A percentile compares a stretch with the other conserved stretches of the same genome.
phyloP scores from a whole-genome alignment of 1,140 invertebrate genomes.

The Agraylea sexmaculata region DNA sequence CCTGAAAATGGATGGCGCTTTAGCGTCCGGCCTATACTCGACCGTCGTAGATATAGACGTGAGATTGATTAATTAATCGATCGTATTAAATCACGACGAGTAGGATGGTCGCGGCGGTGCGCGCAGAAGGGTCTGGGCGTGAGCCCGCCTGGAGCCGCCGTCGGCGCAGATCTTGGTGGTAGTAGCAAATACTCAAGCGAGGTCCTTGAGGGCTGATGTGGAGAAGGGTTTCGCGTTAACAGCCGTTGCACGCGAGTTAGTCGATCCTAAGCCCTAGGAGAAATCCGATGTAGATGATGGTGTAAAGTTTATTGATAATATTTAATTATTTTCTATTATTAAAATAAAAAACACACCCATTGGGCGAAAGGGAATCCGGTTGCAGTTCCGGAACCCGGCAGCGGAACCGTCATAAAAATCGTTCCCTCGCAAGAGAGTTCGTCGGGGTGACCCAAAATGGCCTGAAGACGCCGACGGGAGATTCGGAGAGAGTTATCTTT shows the following conservation, averaged over 20 bases:
- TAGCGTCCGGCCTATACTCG: no score
- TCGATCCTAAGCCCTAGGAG: conserved; percentile 67
- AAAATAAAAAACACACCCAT: conserved; percentile 35
- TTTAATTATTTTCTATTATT: no score
- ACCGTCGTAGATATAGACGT: no score
- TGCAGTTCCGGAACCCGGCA: conserved; percentile 62
- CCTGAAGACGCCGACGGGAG: conserved; percentile 58
- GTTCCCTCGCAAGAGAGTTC: conserved; percentile 42
- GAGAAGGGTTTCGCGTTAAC: conserved; percentile 85
- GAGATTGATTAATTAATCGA: no score
- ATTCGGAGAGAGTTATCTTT: conserved; percentile 72
- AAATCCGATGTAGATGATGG: conserved; percentile 43
- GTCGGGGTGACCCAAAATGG: conserved; percentile 35
- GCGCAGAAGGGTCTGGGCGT: conserved; percentile 62
- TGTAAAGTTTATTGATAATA: no score
- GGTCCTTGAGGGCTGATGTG: conserved; percentile 74
- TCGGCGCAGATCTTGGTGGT: conserved; percentile 75
- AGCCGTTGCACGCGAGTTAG: conserved; percentile 78
- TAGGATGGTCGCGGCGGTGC: conserved; percentile 61
- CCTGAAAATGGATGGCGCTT: no score
- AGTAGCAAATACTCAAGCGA: conserved; percentile 79
- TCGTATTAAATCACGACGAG: no score
- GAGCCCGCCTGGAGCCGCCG: conserved; percentile 63
- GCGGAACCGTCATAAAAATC: conserved; percentile 53
- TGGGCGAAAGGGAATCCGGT: conserved; percentile 59